These are phyloP conservation scores for Hypomecis punctinalis DNA, from an alignment of 2,888 invertebrate species.

Conservation along the genomic window DNA sequence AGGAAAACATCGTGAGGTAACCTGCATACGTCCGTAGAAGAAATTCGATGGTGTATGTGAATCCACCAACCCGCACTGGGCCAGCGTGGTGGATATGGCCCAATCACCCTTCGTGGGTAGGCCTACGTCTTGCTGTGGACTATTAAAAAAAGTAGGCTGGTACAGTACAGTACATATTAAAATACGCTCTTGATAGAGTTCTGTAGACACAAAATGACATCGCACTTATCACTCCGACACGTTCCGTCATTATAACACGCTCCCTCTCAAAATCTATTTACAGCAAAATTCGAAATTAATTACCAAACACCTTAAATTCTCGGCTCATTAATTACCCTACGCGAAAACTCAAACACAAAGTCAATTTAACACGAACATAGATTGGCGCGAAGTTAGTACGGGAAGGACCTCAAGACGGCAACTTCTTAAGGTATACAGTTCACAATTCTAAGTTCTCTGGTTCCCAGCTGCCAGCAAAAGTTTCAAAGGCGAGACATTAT, in stretches of 20 bases:
- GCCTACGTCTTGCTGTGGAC: too few species aligned
- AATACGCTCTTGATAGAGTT: too few species aligned
- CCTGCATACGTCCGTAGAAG: too few species aligned
- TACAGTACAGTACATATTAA: too few species aligned
- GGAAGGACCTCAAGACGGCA: constrained; percentile 32
- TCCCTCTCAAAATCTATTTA: constrained; percentile 4
- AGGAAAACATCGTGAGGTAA: too few species aligned
- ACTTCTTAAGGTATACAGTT: constrained; percentile 41
- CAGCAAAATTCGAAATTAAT: constrained; percentile 30
- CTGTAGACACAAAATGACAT: too few species aligned
- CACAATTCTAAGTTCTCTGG: constrained; percentile 28
- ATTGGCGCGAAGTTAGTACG: constrained; percentile 12
- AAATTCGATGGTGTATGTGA: too few species aligned
- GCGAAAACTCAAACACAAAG: constrained; percentile 58
- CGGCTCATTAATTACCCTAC: constrained; percentile 57
- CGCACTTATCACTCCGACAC: too few species aligned
- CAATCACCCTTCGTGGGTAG: too few species aligned
- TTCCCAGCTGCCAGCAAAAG: constrained; percentile 37
- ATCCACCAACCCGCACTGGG: too few species aligned
- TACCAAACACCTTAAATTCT: constrained; percentile 37
- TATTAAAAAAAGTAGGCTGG: too few species aligned
- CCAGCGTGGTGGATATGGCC: too few species aligned
- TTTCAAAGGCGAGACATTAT: constrained; percentile 44
- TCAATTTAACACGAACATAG: constrained; percentile 54
- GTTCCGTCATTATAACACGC: background rate